phyloP scores from a whole-genome alignment of 2,113 vertebrate species.

The Festucalex cinctus region DNA sequence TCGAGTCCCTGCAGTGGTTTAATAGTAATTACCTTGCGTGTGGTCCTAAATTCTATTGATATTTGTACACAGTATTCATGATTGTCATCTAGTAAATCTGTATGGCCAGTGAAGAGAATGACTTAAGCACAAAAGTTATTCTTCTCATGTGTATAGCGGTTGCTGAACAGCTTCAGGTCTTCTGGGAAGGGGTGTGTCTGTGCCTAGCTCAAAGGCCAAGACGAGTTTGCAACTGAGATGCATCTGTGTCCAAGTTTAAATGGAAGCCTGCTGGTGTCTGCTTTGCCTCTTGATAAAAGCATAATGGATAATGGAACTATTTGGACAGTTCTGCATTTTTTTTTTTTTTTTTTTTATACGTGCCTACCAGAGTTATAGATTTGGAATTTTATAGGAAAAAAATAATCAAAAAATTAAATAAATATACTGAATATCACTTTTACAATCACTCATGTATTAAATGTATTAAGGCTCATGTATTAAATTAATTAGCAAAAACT shows the following conservation, averaged over 20 bases:
- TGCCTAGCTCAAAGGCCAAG: background rate
- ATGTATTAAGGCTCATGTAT: too few relatives aligned
- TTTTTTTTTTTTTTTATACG: background rate
- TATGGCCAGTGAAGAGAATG: background rate
- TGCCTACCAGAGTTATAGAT: too few relatives aligned
- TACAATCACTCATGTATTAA: too few relatives aligned
- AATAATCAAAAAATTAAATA: too few relatives aligned
- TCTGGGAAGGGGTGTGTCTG: background rate
- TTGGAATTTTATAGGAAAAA: too few relatives aligned
- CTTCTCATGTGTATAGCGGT: background rate
- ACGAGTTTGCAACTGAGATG: background rate
- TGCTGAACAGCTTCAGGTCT: background rate
- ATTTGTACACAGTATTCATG: background rate
- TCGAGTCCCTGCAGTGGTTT: background rate
- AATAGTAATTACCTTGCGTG: background rate
- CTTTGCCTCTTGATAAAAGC: background rate
- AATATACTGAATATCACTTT: too few relatives aligned
- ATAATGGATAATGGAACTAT: background rate
- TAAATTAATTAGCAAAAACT: too few relatives aligned
- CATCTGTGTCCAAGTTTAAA: background rate
- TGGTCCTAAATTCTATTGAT: background rate
- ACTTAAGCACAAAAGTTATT: conserved; percentile 1
- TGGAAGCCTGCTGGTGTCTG: background rate
- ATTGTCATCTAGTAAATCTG: background rate
- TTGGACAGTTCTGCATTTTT: background rate